Percentiles rank a stretch among this genome's conserved stretches.
Evolutionary conservation across 2,888 invertebrate genomes (phyloP).

Genomic region (Luperina testacea): DNA sequence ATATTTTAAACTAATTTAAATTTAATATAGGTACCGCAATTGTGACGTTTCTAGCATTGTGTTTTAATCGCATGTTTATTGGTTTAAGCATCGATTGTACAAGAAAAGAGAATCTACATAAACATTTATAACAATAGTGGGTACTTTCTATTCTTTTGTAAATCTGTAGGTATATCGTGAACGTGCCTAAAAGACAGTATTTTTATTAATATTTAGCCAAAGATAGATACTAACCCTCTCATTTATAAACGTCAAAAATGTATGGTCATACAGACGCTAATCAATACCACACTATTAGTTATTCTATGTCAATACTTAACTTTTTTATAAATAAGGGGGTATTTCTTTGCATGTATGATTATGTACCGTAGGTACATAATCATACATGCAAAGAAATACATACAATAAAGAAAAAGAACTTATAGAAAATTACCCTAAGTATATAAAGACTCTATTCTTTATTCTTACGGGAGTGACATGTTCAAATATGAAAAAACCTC

Average conservation of each 20-base stretch:
- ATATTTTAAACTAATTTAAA: not conserved
- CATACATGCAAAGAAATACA: too few species aligned
- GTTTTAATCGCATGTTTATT: conserved; percentile 27
- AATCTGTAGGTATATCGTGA: not conserved
- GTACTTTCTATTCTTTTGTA: conserved; percentile 35
- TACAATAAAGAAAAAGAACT: too few species aligned
- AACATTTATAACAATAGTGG: conserved; percentile 1
- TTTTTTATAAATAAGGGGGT: not conserved
- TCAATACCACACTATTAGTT: not conserved
- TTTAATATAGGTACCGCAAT: not conserved
- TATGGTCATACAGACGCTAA: not conserved
- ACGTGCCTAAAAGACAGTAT: not conserved
- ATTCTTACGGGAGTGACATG: too few species aligned
- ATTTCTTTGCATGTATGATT: not conserved
- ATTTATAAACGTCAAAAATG: not conserved
- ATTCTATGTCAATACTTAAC: too few species aligned
- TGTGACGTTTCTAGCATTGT: conserved; percentile 10
- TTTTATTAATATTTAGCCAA: not conserved
- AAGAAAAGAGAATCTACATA: conserved; percentile 6
- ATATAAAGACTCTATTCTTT: not conserved
- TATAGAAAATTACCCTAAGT: too few species aligned
- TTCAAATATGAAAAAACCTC: too few species aligned
- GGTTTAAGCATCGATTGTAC: conserved; percentile 7
- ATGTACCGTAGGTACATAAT: not conserved
- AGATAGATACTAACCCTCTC: not conserved